A percentile compares a stretch with the other conserved stretches of the same genome.
Conservation (phyloP, 2,888 invertebrate genomes). For the Andrena bucephala region DNA sequence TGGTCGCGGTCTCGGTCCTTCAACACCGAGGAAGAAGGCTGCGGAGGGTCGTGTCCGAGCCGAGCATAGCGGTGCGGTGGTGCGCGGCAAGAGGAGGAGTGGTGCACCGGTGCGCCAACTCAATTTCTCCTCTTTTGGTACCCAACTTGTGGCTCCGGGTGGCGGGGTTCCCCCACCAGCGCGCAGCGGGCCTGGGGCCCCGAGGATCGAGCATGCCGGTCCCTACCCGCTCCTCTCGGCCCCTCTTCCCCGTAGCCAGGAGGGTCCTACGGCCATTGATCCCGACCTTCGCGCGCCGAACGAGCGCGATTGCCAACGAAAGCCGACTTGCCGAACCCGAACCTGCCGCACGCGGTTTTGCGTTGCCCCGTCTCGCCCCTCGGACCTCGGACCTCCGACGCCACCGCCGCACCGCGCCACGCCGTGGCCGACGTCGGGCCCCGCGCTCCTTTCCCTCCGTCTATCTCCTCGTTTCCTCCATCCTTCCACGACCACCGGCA, state of each 20-base stretch:
- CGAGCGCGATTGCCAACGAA: conserved; percentile 83
- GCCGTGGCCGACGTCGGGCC: conserved; percentile 38
- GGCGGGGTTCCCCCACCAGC: conserved; percentile 62
- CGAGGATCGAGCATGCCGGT: conserved; percentile 66
- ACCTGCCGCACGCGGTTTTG: conserved; percentile 79
- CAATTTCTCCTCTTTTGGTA: conserved; percentile 77
- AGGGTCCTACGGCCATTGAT: conserved; percentile 85
- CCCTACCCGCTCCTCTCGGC: conserved; percentile 53
- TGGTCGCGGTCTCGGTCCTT: conserved; percentile 30
- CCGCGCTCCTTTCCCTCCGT: conserved; percentile 39
- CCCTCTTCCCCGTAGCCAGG: conserved; percentile 58
- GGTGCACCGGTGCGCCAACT: conserved; percentile 73
- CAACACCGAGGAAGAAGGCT: conserved; percentile 33
- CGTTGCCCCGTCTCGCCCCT: conserved; percentile 55
- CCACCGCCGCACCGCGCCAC: conserved; percentile 15
- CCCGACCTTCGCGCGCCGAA: conserved; percentile 85
- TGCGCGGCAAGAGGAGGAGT: conserved; percentile 35
- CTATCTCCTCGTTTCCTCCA: conserved; percentile 66
- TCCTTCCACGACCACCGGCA: conserved; percentile 60
- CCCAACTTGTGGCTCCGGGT: conserved; percentile 73
- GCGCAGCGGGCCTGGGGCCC: conserved; percentile 47
- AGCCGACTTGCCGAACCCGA: conserved; percentile 83
- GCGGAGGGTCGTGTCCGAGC: conserved; percentile 16
- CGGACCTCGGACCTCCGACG: conserved; percentile 1
- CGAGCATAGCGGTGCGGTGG: conserved; percentile 8